Conservation (phyloP, 1,140 invertebrate genomes). For the Drosophila burlai region DNA sequence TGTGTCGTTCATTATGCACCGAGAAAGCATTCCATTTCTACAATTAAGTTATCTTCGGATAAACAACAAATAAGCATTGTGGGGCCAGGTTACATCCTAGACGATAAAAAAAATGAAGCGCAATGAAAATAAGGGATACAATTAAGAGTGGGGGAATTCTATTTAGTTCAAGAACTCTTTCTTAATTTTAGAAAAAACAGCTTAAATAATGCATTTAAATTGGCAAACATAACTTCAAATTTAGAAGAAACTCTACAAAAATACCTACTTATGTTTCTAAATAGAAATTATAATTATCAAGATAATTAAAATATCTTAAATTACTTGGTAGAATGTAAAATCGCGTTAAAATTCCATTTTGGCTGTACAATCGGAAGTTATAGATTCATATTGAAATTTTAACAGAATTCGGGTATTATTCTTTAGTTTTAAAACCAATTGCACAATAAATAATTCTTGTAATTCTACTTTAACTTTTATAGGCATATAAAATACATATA, state of each 20-base stretch:
- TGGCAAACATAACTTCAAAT: not conserved
- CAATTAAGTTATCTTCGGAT: slow-evolving; percentile 33
- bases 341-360: too few relatives aligned
- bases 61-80: not conserved
- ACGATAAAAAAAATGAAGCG: too few relatives aligned
- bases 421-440: not conserved
- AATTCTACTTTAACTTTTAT: not conserved
- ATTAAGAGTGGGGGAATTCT: too few relatives aligned
- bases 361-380: too few relatives aligned
- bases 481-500: too few relatives aligned
- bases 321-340: not conserved
- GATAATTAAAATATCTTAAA: not conserved
- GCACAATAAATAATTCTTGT: not conserved
- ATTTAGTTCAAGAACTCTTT: not conserved
- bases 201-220: not conserved
- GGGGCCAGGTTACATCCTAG: slow-evolving; percentile 10
- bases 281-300: not conserved
- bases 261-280: too few relatives aligned
- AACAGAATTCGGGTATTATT: not conserved
- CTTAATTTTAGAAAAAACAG: not conserved
- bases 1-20: slow-evolving; percentile 57
- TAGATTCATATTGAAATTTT: too few relatives aligned
- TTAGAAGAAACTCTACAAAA: too few relatives aligned
- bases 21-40: slow-evolving; percentile 50
- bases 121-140: not conserved